These are phyloP conservation scores for Willisornis vidua DNA, from an alignment of 2,113 vertebrate genomes.

Conservation along the genomic window DNA sequence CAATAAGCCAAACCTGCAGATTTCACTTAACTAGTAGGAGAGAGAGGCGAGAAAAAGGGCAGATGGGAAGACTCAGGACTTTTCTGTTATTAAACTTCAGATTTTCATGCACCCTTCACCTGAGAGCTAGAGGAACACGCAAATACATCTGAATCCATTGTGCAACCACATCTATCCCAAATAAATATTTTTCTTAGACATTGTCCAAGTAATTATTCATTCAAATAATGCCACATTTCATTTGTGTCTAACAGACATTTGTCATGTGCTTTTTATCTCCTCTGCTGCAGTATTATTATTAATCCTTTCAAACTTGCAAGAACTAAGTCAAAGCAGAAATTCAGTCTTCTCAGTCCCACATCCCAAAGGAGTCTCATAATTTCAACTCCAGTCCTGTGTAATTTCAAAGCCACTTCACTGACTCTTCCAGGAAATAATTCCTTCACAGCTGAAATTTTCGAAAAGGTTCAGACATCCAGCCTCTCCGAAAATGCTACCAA, in stretches of 20 bases:
- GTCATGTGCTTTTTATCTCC: background rate
- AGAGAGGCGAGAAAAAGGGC: background rate
- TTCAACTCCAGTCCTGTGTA: background rate
- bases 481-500: background rate
- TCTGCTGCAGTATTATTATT: background rate
- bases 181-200: background rate
- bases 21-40: background rate
- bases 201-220: background rate
- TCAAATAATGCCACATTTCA: background rate
- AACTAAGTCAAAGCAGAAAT: slow-evolving; percentile 14
- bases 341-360: background rate
- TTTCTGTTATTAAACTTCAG: background rate
- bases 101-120: background rate
- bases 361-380: slow-evolving; percentile 27
- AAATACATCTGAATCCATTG: background rate
- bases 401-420: slow-evolving; percentile 35
- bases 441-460: background rate
- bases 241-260: background rate
- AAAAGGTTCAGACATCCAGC: slow-evolving; percentile 37
- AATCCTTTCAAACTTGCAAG: slow-evolving; percentile 26
- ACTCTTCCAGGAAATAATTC: slow-evolving; percentile 26
- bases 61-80: background rate
- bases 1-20: background rate
- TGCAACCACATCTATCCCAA: background rate
- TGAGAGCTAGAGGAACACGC: background rate